Percentiles rank a stretch among this genome's conserved stretches.
These are phyloP conservation scores for Carcharodon carcharias DNA, from an alignment of 2,797 vertebrate genomes.

Conservation along the genomic window DNA sequence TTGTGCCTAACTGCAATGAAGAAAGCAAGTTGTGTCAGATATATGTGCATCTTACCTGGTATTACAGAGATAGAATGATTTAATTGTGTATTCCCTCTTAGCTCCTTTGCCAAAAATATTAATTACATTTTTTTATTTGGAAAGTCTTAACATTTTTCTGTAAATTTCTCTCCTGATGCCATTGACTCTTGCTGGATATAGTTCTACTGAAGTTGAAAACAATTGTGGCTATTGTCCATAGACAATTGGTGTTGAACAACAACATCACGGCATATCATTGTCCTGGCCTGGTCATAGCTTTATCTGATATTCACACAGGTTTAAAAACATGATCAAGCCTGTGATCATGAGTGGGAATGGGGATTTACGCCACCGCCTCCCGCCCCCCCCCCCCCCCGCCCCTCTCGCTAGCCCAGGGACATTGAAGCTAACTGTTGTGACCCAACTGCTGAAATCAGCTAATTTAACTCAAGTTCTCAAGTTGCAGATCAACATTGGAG, in stretches of 20 bases:
- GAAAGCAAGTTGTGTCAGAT: neutral
- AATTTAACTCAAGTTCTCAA: neutral
- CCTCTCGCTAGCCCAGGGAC: neutral
- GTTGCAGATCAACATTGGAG: neutral
- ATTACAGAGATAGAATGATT: neutral
- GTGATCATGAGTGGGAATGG: neutral
- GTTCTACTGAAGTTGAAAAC: neutral
- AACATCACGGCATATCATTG: neutral
- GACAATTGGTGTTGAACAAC: neutral
- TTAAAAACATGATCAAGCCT: neutral
- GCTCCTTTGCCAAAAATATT: neutral
- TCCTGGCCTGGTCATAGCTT: too few species aligned
- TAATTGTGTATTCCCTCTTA: neutral
- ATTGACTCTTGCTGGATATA: neutral
- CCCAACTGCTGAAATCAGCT: neutral
- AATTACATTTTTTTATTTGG: too few species aligned
- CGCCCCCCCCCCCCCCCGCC: fast-evolving
- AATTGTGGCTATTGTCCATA: neutral
- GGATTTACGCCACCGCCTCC: too few species aligned
- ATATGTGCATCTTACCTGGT: neutral
- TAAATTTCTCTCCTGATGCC: neutral
- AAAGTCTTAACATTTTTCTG: neutral
- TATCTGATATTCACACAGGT: neutral
- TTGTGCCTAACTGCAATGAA: neutral
- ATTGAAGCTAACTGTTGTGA: neutral